Evolutionary conservation across 2,113 vertebrate genomes (phyloP).

Genomic region (Rhinolophus ferrumequinum): DNA sequence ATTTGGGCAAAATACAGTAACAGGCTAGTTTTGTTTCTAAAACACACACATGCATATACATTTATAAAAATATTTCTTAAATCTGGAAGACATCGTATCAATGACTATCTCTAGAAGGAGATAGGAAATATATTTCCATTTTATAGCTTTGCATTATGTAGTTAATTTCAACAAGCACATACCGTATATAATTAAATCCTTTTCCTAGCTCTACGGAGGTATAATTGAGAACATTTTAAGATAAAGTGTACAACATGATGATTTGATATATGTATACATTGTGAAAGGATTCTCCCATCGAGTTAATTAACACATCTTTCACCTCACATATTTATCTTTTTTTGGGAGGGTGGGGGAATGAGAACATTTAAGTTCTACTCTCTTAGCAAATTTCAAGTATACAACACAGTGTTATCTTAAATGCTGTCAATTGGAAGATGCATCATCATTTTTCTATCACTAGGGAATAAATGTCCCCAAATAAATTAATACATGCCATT

Average conservation of each 20-base stretch:
- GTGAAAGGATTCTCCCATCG: neutral
- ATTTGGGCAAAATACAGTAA: neutral
- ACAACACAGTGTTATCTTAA: neutral
- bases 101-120: neutral
- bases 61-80: slow-evolving; percentile 13
- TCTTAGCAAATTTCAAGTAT: neutral
- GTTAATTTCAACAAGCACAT: slow-evolving; percentile 41
- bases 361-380: slow-evolving; percentile 15
- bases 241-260: neutral
- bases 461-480: neutral
- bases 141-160: neutral
- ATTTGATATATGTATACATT: neutral
- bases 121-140: neutral
- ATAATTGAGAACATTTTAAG: neutral
- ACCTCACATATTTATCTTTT: neutral
- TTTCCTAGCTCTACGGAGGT: neutral
- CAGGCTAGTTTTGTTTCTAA: slow-evolving; percentile 37
- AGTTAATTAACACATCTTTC: neutral
- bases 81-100: neutral
- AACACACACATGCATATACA: neutral
- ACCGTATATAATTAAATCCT: neutral
- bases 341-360: accelerated
- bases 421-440: neutral
- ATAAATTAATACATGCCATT: slow-evolving; percentile 8
- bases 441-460: slow-evolving; percentile 12